Evolutionary conservation across 2,888 invertebrate species (phyloP), one percentile per base, ranked within the genome.

Genomic region (Drosophila prolongata): DNA sequence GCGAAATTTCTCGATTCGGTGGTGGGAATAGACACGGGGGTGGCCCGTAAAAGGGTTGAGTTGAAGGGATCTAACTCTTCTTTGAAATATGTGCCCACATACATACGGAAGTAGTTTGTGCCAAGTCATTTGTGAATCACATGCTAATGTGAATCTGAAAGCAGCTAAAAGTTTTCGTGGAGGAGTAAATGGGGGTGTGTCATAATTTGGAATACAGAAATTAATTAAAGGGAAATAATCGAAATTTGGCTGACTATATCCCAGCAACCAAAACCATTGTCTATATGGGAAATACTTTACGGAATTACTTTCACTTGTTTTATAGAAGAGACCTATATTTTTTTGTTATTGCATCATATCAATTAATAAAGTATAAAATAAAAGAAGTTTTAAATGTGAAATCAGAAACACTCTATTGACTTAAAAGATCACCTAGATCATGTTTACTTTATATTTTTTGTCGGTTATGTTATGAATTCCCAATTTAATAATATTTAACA

Each of bases 1-100:
- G 55, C 76, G 78, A 87, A 89, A 87, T 78, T 83, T 59, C 53
- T 40, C 24, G 14, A 54, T 69, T 61, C 50, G 50, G 66, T 72
- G 61, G 55, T 60, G 68, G 54, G 59, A 53, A 71, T 43, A 53
- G 38, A 38, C 19, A 53, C 13, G 54, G 35, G 73, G 70, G 64
- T 54, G 72, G 73, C 43, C 37, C 35, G 10, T 5, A 40, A 38
- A 75, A 74, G 71, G 71, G 71, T 74, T 65, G 75, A 38, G 43
- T 11, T n/a, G 13, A n/a, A n/a, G 43, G 27, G 43, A 65, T 44
- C 43, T 43, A 19, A n/a, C 37, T 24, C 40, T 71, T 64, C 55
- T 62, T 62, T 52, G 52, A 74, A 64, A 73, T 43, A 24, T 27
- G 9, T n/a, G 35, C 13, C 30, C 34, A 62, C 49, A 37, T 11